Conservation (phyloP, 2,888 invertebrate species). For the Odiellus spinosus region DNA sequence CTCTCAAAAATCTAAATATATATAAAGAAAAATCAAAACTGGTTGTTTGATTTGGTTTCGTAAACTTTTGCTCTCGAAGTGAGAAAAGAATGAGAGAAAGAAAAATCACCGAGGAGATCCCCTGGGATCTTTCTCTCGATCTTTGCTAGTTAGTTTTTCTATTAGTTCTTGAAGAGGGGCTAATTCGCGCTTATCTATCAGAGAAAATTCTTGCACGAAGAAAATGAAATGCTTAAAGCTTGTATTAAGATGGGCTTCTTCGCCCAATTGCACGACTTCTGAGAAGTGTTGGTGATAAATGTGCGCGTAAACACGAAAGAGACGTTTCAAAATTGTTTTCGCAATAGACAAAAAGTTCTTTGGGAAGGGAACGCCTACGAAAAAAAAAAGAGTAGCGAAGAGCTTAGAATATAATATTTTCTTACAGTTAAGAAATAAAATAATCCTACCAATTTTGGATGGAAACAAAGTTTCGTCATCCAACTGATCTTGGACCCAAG, state of each 20-base stretch:
- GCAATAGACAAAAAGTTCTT: conserved; percentile 93
- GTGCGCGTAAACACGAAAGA: conserved; percentile 98
- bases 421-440: too few species aligned
- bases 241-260: conserved; percentile 97
- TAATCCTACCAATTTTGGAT: conserved; percentile 67
- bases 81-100: background rate
- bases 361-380: conserved; percentile 72
- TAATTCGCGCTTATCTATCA: conserved; percentile 89
- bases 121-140: conserved; percentile 12
- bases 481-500: conserved; percentile 98
- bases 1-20: too few species aligned
- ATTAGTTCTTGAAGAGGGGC: conserved; percentile 95
- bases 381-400: too few species aligned
- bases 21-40: too few species aligned
- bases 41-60: too few species aligned
- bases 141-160: conserved; percentile 58
- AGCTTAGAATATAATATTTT: too few species aligned
- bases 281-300: conserved; percentile 99
- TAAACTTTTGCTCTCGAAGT: too few species aligned
- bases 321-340: conserved; percentile 90
- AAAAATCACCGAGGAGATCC: conserved; percentile 5
- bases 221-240: conserved; percentile 99
- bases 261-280: conserved; percentile 90
- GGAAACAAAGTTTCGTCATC: conserved; percentile 97
- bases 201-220: conserved; percentile 90